phyloP scores from a whole-genome alignment of 2,797 vertebrate species.

The Phataginus tricuspis region DNA sequence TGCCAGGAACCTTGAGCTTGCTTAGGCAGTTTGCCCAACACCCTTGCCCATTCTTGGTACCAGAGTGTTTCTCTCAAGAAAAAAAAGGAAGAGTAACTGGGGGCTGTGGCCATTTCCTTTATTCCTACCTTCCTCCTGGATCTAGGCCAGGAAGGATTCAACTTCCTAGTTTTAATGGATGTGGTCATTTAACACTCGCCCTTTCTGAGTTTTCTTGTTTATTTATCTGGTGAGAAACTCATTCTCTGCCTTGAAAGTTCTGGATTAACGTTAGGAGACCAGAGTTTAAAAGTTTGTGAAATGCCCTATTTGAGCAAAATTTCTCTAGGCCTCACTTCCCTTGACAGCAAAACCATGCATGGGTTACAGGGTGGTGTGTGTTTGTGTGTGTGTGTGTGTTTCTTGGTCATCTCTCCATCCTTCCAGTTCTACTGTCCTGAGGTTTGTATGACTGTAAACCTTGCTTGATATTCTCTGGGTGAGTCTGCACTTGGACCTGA shows the following conservation, averaged over 20 bases:
- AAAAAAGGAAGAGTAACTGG: background rate
- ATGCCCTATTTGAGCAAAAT: background rate
- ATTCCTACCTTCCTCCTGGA: background rate
- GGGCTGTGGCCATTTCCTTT: background rate
- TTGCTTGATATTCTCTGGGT: too few species aligned
- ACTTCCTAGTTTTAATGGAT: background rate
- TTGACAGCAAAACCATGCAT: background rate
- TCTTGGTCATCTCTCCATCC: background rate
- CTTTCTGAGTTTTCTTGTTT: background rate
- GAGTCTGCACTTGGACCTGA: background rate
- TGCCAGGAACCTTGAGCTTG: background rate
- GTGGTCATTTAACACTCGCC: background rate
- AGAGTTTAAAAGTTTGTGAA: background rate
- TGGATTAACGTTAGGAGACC: background rate
- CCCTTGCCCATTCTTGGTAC: background rate
- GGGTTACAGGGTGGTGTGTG: background rate
- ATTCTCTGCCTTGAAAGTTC: background rate
- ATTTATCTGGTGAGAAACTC: background rate
- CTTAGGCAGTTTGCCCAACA: background rate
- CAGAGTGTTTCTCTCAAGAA: background rate
- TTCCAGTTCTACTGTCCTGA: background rate
- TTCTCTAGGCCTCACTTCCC: background rate
- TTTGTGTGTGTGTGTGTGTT: background rate
- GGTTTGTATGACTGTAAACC: background rate
- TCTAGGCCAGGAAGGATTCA: background rate